Conservation (phyloP, 92 coral and sea anemone genomes). For the Porites cylindrica region DNA sequence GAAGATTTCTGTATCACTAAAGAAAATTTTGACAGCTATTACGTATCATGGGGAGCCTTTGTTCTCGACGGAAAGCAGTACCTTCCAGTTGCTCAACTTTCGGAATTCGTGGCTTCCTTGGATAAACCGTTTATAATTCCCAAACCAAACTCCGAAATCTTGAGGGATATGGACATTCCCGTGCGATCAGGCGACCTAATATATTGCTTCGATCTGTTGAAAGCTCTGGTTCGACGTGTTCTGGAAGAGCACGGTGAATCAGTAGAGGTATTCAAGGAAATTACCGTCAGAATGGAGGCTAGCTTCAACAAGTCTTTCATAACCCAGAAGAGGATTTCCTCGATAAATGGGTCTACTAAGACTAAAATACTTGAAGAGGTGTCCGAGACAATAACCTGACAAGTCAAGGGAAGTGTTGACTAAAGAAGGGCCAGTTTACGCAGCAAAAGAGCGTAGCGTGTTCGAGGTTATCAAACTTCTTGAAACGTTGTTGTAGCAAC, state of each 20-base stretch:
- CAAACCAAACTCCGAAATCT: constrained; percentile 59
- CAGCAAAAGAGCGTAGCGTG: background rate
- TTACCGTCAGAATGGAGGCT: constrained; percentile 87
- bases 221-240: constrained; percentile 82
- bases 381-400: constrained; percentile 27
- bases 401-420: background rate
- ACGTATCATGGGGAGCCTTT: constrained; percentile 85
- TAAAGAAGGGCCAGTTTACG: background rate
- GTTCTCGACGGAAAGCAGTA: constrained; percentile 88
- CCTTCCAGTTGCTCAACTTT: constrained; percentile 74
- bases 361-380: constrained; percentile 26
- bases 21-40: constrained; percentile 90
- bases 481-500: background rate
- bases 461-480: background rate
- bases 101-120: constrained; percentile 86
- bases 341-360: constrained; percentile 39
- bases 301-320: constrained; percentile 83
- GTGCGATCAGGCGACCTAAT: constrained; percentile 88
- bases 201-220: constrained; percentile 94
- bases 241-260: constrained; percentile 92
- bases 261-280: constrained; percentile 86
- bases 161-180: constrained; percentile 78
- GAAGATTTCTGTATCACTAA: constrained; percentile 92
- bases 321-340: constrained; percentile 19
- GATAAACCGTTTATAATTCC: constrained; percentile 87